These are phyloP conservation scores for Acleris holmiana DNA, from an alignment of 2,888 invertebrate genomes.

Conservation along the genomic window DNA sequence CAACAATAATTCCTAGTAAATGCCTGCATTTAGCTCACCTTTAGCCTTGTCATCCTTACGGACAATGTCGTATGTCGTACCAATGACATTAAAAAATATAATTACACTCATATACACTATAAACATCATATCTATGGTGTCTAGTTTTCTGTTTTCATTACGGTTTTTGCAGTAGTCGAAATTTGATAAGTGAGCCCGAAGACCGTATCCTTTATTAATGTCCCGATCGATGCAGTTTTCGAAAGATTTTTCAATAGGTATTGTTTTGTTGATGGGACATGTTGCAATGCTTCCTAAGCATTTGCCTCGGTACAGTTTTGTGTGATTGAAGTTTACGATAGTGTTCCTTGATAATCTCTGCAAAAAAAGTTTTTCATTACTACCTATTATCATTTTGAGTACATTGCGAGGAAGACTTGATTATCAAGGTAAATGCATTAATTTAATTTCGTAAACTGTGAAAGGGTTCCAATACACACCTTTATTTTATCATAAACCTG, in stretches of 20 bases:
- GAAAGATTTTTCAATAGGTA: constrained; percentile 26
- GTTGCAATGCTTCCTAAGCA: constrained; percentile 28
- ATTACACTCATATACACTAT: constrained; percentile 25
- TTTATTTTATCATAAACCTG: constrained; percentile 27
- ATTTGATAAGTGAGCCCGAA: constrained; percentile 25
- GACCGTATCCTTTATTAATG: constrained; percentile 20
- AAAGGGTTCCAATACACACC: constrained; percentile 8
- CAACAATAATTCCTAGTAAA: not conserved
- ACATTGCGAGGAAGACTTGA: not conserved
- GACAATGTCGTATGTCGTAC: constrained; percentile 30
- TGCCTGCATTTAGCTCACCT: constrained; percentile 32
- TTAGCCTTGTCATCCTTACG: constrained; percentile 20
- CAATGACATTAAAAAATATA: constrained; percentile 30
- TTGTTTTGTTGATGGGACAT: constrained; percentile 23
- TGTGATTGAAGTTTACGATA: constrained; percentile 36
- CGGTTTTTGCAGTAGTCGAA: constrained; percentile 31
- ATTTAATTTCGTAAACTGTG: not conserved
- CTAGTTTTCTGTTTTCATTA: constrained; percentile 28
- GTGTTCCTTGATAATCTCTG: constrained; percentile 32
- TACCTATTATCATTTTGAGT: too few relatives aligned
- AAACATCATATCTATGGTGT: constrained; percentile 26
- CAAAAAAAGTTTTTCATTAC: too few relatives aligned
- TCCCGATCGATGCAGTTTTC: constrained; percentile 35
- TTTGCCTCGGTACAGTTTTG: constrained; percentile 31
- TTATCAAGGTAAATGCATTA: not conserved